Evolutionary conservation across 23 tunicate genomes (phyloP).

Genomic region (Trididemnum nubilum): DNA sequence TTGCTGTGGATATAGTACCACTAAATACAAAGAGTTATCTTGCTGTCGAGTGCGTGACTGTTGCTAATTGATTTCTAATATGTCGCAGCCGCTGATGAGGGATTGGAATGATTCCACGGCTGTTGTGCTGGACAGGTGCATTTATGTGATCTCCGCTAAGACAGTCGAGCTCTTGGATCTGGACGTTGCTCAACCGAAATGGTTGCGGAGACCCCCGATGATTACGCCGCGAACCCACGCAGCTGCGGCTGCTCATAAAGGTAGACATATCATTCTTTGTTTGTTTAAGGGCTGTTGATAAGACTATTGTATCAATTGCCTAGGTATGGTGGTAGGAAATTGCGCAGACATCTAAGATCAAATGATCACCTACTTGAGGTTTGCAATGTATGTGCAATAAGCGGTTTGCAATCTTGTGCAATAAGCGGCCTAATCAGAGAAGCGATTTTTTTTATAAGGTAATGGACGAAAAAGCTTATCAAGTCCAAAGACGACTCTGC

Average conservation of each 20-base stretch:
- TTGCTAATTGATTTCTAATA: no score
- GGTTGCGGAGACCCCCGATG: conserved; percentile 39
- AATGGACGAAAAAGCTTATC: no score
- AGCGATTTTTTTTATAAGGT: no score
- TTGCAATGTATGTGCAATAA: background rate
- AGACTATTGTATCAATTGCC: no score
- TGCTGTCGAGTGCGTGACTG: no score
- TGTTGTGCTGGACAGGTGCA: conserved; percentile 11
- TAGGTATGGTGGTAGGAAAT: no score
- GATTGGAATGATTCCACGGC: conserved; percentile 58
- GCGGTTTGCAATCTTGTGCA: no score
- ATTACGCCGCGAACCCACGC: conserved; percentile 49
- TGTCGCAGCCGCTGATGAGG: conserved; percentile 26
- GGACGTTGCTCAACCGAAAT: background rate
- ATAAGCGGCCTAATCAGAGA: background rate
- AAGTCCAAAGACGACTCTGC: no score
- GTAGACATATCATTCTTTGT: conserved; percentile 16
- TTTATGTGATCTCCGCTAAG: conserved; percentile 40
- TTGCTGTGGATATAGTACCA: no score
- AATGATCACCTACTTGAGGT: background rate
- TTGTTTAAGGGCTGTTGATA: background rate
- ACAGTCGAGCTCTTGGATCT: conserved; percentile 25
- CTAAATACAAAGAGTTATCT: no score
- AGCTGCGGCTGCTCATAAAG: conserved; percentile 37
- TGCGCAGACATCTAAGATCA: no score